Base-by-base conservation (phyloP, 2,113 vertebrate genomes). In the Andinoacara biseriatus region DNA sequence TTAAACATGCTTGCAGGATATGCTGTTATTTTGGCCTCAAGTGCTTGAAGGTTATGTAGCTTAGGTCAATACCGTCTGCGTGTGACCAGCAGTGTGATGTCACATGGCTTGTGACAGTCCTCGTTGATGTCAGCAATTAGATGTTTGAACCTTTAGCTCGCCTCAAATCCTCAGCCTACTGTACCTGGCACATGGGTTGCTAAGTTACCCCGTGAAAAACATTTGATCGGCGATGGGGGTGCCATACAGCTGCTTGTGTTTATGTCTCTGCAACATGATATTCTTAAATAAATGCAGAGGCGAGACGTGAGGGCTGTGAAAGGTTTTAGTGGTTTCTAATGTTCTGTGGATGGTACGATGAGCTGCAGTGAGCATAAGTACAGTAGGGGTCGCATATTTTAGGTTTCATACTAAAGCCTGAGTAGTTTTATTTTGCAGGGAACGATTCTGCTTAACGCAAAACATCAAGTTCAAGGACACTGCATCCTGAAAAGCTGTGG, bases 91-190 rank as follows among this genome's bases (percentile, higher is more conserved):
- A 3, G 81, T 56, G 75, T 93, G 92, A 95, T 90, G 92, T 94
- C 92, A 93, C 89, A 81, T 75, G 89, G 78, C 90, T 92, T 91
- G 85, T 79, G 83, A 93, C 93, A 93, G 84, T 86, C 69, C 26
- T 63, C 86, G 91, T 89, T 94, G 90, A 94, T 93, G 91, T 93
- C 89, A 87, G 79, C 83, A 77, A 87, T 89, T 89, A 33, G 33
- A 76, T 60, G n/a, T 77, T 87, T 65, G 13, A 88, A 89, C 83
- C 58, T 81, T 80, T 63, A 26, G 75, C 62, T 67, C 4, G 59
- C 78, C 82, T 89, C 76, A 83, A 81, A 86, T 79, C 75, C 74
- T 72, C 69, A 17, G 58, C 58, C 43, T 49, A 29, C 81, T 85
- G 63, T 74, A 89, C 24, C 40, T 35, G 46, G 62, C 83, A 52